Evolutionary conservation across 2,888 invertebrate genomes (phyloP), one percentile per base, ranked within the genome.

Genomic region (Megastigmus dorsalis): DNA sequence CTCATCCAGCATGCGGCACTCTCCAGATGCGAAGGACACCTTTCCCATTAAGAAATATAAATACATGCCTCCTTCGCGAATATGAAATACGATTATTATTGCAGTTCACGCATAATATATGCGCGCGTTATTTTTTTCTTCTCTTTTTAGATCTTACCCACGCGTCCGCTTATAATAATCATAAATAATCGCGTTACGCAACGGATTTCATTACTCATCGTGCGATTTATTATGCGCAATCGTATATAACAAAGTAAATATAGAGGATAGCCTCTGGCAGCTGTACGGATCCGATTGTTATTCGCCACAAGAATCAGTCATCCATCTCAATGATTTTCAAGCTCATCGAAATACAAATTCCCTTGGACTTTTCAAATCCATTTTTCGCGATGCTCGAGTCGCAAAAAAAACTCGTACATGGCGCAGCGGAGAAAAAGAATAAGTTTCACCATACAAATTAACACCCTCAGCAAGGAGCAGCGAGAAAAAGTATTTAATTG

Each of bases 401-500:
- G 23, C 10, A 2, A 23, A 18, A 20, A n/a, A 26, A 20, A 59
- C n/a, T 57, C 20, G 4, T 13, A 9, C 5, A 9, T 1, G 10
- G 18, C 20, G 1, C 7, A 20, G 10, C 9, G 4, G 15, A 38
- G 13, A 13, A 54, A 9, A n/a, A 38, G 38, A n/a, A 23, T 2
- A 23, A 38, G 5, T 18, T 18, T 45, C 6, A 10, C 18, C 36
- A n/a, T 18, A 23, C 36, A 71, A 55, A 63, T 71, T 71, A 63
- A 55, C 70, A 60, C 69, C 69, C 30, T 52, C 52, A 23, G n/a
- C n/a, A 15, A 26, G 45, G 3, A n/a, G 30, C 23, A 13, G 7
- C 4, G 13, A 3, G 18, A 70, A 54, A 54, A 45, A 36, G 54
- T n/a, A 30, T 43, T 63, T 63, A 63, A 71, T 71, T 71, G 55